Evolutionary conservation across 2,113 vertebrate genomes (phyloP).

Genomic region (Gambusia holbrooki): DNA sequence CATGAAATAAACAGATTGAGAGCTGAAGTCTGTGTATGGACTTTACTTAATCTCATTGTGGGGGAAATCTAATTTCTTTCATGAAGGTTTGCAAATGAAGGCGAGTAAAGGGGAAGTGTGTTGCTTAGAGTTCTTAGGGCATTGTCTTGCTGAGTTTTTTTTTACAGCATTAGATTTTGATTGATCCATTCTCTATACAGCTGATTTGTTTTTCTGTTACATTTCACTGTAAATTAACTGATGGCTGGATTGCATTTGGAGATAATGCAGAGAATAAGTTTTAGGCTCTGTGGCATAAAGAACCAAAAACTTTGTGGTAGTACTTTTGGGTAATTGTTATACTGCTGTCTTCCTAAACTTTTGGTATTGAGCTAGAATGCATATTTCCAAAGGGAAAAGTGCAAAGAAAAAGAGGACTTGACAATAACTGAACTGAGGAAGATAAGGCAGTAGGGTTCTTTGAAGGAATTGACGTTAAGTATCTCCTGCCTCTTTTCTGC

Average conservation of each 20-base stretch:
- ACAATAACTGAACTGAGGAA: neutral
- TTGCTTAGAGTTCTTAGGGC: neutral
- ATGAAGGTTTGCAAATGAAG: conserved; percentile 1
- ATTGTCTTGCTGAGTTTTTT: neutral
- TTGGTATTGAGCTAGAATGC: neutral
- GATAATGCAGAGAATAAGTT: neutral
- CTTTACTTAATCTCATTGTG: neutral
- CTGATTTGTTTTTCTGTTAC: neutral
- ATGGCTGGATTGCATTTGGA: neutral
- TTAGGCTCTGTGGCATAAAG: neutral
- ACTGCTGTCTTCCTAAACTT: neutral
- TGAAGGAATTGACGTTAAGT: neutral
- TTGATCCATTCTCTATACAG: neutral
- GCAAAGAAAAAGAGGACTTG: neutral
- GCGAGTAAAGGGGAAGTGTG: neutral
- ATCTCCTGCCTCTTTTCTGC: neutral
- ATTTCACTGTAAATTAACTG: neutral
- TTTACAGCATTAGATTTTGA: neutral
- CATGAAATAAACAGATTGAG: too few species aligned
- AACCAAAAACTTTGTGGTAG: neutral
- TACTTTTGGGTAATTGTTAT: neutral
- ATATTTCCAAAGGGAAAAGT: neutral
- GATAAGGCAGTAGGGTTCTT: neutral
- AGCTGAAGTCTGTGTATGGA: neutral
- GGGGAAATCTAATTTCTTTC: neutral